Evolutionary conservation across 2,113 vertebrate genomes (phyloP).

Genomic region (Montifringilla adamsi): DNA sequence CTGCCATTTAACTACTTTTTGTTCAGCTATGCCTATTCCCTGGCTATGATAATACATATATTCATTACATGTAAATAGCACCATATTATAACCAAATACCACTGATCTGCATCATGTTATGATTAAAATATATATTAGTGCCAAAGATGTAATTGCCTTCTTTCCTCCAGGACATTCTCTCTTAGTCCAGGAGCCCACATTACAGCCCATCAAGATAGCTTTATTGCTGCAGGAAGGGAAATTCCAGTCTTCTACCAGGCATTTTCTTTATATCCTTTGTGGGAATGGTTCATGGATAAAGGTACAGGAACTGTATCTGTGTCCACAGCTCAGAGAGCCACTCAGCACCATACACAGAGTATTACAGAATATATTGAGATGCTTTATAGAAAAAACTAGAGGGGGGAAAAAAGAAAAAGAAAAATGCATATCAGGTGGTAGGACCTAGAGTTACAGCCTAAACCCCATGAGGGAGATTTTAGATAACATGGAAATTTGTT

Average conservation of each 20-base stretch:
- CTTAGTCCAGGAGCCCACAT: neutral
- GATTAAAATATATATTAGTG: neutral
- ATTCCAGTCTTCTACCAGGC: neutral
- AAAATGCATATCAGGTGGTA: neutral
- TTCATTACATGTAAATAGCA: constrained; percentile 7
- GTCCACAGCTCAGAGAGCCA: neutral
- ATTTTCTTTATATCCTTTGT: neutral
- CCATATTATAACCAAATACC: neutral
- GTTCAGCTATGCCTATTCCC: constrained; percentile 6
- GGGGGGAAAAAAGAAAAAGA: accelerated
- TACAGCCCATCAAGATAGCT: neutral
- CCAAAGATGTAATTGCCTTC: neutral
- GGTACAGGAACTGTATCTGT: neutral
- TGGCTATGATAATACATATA: neutral
- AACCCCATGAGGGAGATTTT: neutral
- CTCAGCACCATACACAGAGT: neutral
- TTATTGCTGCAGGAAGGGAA: neutral
- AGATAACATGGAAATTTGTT: neutral
- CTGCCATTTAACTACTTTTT: neutral
- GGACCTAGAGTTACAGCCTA: neutral
- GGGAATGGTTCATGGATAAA: neutral
- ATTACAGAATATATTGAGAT: neutral
- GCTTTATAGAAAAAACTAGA: neutral
- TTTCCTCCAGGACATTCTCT: neutral
- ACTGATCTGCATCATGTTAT: neutral